Percentiles rank a stretch among this genome's conserved stretches.
These are phyloP conservation scores for Sphinx pinastri DNA, from an alignment of 2,888 invertebrate genomes.

Conservation along the genomic window DNA sequence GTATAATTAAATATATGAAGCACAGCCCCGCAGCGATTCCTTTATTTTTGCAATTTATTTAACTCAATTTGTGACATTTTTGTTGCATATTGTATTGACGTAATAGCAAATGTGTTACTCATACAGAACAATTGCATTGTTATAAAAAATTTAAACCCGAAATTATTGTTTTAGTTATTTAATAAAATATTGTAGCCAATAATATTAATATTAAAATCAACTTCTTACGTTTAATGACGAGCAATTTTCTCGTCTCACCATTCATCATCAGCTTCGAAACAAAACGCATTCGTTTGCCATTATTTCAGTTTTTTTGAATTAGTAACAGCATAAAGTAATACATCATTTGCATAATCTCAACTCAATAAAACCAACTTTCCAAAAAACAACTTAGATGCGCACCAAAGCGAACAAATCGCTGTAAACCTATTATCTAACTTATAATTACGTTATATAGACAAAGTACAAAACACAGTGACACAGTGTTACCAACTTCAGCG, in stretches of 20 bases:
- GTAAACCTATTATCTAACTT: slow-evolving; percentile 7
- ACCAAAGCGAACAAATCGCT: slow-evolving; percentile 13
- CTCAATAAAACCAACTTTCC: not conserved
- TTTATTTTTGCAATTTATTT: slow-evolving; percentile 3
- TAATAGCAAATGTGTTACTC: too few relatives aligned
- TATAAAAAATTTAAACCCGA: too few relatives aligned
- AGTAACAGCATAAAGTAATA: not conserved
- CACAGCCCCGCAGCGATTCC: slow-evolving; percentile 37
- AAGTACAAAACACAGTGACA: slow-evolving; percentile 29
- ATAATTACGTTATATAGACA: slow-evolving; percentile 26
- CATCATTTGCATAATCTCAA: not conserved
- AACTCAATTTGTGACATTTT: not conserved
- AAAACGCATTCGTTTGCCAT: too few relatives aligned
- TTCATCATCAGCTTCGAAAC: too few relatives aligned
- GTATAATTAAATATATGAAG: slow-evolving; percentile 55
- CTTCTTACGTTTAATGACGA: too few relatives aligned
- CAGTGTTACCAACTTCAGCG: slow-evolving; percentile 33
- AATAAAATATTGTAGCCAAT: too few relatives aligned
- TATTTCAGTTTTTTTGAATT: too few relatives aligned
- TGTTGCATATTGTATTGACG: not conserved
- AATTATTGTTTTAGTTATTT: too few relatives aligned
- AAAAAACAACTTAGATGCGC: not conserved
- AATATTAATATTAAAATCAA: too few relatives aligned
- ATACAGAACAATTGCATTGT: too few relatives aligned
- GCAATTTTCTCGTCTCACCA: too few relatives aligned